phyloP scores from a whole-genome alignment of 2,113 vertebrate species.

The Hippocampus mohnikei region DNA sequence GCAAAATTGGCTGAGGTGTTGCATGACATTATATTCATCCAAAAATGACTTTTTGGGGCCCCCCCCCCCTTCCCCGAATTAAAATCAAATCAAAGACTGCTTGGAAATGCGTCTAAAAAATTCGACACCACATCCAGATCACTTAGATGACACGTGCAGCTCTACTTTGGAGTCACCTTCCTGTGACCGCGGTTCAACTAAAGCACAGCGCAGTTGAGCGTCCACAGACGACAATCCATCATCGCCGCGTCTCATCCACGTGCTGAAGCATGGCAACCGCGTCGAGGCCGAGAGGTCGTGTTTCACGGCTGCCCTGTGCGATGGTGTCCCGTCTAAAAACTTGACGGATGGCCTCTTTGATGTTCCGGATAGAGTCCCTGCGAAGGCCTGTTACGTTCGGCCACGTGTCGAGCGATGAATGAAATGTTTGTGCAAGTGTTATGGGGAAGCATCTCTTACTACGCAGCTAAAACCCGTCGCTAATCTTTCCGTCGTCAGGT shows the following conservation, averaged over 20 bases:
- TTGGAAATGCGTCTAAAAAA: no score
- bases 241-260: not conserved
- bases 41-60: no score
- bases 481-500: not conserved
- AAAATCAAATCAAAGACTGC: no score
- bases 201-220: not conserved
- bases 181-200: no score
- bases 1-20: not conserved
- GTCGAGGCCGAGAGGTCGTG: constrained; percentile 21
- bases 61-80: no score
- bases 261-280: not conserved
- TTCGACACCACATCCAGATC: no score
- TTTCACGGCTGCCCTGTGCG: constrained; percentile 21
- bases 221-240: not conserved
- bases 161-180: no score
- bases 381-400: constrained; percentile 43
- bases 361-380: constrained; percentile 22
- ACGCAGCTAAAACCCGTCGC: not conserved
- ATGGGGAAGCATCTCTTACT: not conserved
- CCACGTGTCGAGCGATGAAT: constrained; percentile 31
- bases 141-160: no score
- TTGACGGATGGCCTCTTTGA: constrained; percentile 47
- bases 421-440: not conserved
- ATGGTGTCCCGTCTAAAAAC: not conserved
- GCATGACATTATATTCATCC: no score